phyloP scores from a whole-genome alignment of 2,888 invertebrate species.

The Andrena camellia region DNA sequence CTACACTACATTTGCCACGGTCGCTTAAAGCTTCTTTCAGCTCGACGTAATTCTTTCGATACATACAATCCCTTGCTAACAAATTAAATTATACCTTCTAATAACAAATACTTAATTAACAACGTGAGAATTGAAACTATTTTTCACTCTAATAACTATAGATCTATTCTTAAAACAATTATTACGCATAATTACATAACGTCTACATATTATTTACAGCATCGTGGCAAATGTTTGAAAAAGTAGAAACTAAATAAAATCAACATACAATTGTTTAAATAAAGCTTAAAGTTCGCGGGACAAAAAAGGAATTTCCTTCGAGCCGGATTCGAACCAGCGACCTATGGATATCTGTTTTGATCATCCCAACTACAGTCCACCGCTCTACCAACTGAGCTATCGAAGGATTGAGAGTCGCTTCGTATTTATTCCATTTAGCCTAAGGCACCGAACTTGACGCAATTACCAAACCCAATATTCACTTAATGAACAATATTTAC shows the following conservation, averaged over 20 bases:
- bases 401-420: slow-evolving; percentile 55
- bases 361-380: slow-evolving; percentile 85
- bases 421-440: background rate
- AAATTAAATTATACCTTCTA: background rate
- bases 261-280: background rate
- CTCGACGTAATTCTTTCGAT: background rate
- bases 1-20: background rate
- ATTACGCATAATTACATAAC: background rate
- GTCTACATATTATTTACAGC: background rate
- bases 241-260: background rate
- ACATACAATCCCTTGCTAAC: background rate
- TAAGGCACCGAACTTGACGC: background rate
- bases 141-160: background rate
- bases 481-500: background rate
- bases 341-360: slow-evolving; percentile 83
- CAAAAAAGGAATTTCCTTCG: slow-evolving; percentile 80
- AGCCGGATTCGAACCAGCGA: slow-evolving; percentile 85
- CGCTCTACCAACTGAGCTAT: slow-evolving; percentile 86
- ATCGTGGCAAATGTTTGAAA: background rate
- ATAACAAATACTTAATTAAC: background rate
- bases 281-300: slow-evolving; percentile 18
- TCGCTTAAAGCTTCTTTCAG: background rate
- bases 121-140: background rate
- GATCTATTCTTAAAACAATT: background rate
- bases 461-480: background rate